Percentiles rank a stretch among this genome's conserved stretches.
Evolutionary conservation across 2,888 invertebrate genomes (phyloP).

Genomic region (Yponomeuta cagnagella): DNA sequence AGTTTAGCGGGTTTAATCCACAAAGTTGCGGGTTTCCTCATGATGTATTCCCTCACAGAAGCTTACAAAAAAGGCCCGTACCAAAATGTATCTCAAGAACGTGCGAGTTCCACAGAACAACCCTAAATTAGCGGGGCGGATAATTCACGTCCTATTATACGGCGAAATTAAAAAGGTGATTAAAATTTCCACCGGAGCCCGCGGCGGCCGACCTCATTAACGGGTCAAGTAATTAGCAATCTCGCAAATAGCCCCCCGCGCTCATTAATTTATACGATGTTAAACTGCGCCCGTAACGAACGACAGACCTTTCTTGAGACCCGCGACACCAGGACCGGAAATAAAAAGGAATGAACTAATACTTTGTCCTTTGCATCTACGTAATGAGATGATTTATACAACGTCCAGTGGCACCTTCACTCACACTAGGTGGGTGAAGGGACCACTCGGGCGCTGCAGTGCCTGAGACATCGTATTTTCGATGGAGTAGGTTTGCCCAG

Average conservation of each 20-base stretch:
- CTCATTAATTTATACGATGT: slow-evolving; percentile 51
- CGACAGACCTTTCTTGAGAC: not conserved
- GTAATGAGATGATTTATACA: too few species aligned
- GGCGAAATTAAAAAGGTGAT: slow-evolving; percentile 15
- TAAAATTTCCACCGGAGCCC: slow-evolving; percentile 8
- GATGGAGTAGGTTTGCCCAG: too few species aligned
- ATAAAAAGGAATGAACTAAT: too few species aligned
- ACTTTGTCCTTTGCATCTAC: too few species aligned
- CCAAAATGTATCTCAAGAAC: not conserved
- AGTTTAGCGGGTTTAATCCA: too few species aligned
- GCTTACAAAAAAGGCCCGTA: not conserved
- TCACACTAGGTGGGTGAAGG: too few species aligned
- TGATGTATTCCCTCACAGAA: too few species aligned
- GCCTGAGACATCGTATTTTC: too few species aligned
- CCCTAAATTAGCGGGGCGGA: not conserved
- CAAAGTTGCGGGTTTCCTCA: too few species aligned
- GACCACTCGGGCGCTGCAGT: too few species aligned
- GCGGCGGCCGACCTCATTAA: slow-evolving; percentile 55
- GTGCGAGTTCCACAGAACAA: not conserved
- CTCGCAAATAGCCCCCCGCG: slow-evolving; percentile 53
- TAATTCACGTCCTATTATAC: not conserved
- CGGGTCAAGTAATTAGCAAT: slow-evolving; percentile 68
- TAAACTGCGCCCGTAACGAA: not conserved
- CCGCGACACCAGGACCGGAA: not conserved
- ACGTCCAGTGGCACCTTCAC: too few species aligned